These are phyloP conservation scores for Tragulus kanchil DNA, from an alignment of 2,113 vertebrate species.

Conservation along the genomic window DNA sequence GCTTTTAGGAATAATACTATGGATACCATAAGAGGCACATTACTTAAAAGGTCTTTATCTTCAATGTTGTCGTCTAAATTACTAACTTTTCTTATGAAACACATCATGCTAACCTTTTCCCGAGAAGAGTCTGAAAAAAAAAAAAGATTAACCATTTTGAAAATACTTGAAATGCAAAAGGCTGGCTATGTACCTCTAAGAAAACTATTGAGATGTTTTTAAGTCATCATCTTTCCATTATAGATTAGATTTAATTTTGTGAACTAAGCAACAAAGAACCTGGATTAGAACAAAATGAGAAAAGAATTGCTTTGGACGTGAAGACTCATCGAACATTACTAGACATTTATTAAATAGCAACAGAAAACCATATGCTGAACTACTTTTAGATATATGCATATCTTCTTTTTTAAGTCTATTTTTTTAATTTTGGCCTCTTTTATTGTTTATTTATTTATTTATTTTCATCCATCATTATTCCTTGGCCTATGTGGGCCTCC, in stretches of 20 bases:
- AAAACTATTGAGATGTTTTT: not conserved
- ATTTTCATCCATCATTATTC: too few species aligned
- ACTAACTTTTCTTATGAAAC: not conserved
- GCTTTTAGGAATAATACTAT: not conserved
- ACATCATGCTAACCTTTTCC: not conserved
- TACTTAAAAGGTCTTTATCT: not conserved
- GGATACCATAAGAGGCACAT: not conserved
- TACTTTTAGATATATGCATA: not conserved
- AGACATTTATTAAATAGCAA: not conserved
- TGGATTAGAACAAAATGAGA: not conserved
- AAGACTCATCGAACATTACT: not conserved
- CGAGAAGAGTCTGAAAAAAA: not conserved
- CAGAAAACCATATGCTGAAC: not conserved
- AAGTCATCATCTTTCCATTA: not conserved
- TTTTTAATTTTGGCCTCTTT: too few species aligned
- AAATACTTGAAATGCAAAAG: not conserved
- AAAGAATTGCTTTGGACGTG: not conserved
- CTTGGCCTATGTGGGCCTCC: too few species aligned
- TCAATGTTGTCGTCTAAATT: not conserved
- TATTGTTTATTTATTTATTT: too few species aligned
- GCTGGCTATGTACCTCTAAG: not conserved
- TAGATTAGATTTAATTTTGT: not conserved
- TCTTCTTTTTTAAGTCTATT: too few species aligned
- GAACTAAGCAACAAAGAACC: not conserved
- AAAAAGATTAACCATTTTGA: not conserved